These are phyloP conservation scores for Columbina picui DNA, from an alignment of 2,113 vertebrate genomes.

Conservation along the genomic window DNA sequence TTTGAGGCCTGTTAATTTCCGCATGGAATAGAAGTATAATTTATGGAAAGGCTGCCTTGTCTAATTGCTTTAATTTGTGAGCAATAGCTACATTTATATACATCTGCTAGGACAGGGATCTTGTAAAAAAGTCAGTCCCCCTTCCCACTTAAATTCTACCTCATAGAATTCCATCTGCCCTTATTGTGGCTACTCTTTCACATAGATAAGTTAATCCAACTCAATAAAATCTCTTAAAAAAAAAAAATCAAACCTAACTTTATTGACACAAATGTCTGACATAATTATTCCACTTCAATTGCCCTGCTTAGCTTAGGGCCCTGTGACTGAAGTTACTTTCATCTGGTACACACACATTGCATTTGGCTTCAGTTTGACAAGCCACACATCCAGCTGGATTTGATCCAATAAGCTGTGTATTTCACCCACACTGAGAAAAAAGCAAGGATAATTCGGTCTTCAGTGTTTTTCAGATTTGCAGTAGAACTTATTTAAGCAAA, in stretches of 20 bases:
- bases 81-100: neutral
- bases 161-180: neutral
- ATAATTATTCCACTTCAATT: constrained; percentile 7
- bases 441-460: neutral
- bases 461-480: neutral
- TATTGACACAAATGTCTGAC: neutral
- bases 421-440: constrained; percentile 9
- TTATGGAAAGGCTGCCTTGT: neutral
- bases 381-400: constrained; percentile 20
- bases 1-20: neutral
- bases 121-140: neutral
- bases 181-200: neutral
- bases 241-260: neutral
- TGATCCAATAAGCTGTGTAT: constrained; percentile 12
- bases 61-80: neutral
- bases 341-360: neutral
- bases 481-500: constrained; percentile 13
- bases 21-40: neutral
- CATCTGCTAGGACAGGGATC: neutral
- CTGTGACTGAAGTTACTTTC: constrained; percentile 6
- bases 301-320: neutral
- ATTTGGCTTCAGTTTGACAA: constrained; percentile 31
- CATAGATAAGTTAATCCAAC: neutral
- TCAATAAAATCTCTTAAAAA: neutral
- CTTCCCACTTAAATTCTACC: neutral